These are phyloP conservation scores for Bungarus multicinctus DNA, from an alignment of 2,113 vertebrate genomes.

Conservation along the genomic window DNA sequence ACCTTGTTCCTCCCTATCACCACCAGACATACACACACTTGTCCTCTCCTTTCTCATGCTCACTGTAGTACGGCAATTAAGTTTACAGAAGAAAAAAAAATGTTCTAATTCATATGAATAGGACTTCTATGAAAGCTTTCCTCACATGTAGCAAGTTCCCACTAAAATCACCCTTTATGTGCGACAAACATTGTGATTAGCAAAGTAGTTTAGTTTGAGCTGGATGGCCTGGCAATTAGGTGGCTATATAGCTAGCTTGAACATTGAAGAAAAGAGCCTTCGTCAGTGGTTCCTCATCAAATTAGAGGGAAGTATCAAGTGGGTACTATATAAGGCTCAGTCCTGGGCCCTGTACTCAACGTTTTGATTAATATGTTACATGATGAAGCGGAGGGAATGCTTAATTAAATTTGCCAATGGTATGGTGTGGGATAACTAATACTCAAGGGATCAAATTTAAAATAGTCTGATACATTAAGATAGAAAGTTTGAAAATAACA, in stretches of 20 bases:
- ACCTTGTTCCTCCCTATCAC: neutral
- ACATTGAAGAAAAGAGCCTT: neutral
- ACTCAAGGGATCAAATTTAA: neutral
- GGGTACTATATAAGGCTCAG: neutral
- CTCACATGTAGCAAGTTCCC: neutral
- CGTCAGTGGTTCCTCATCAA: neutral
- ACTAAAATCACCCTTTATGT: neutral
- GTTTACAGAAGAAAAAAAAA: neutral
- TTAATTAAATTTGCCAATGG: neutral
- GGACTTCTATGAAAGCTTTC: neutral
- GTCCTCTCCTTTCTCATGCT: neutral
- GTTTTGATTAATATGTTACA: neutral
- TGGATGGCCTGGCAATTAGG: neutral
- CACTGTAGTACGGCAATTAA: neutral
- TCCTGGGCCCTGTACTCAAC: neutral
- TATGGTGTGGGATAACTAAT: neutral
- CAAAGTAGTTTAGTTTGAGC: neutral
- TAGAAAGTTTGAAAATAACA: neutral
- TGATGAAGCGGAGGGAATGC: neutral
- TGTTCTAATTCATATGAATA: neutral
- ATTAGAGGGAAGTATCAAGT: neutral
- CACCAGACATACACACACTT: neutral
- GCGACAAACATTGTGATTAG: neutral
- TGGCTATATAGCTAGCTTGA: neutral
- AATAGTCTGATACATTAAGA: neutral